Percentiles rank a stretch among this genome's conserved stretches.
Conservation (phyloP, 2,797 vertebrate genomes). For the Sciurus vulgaris region DNA sequence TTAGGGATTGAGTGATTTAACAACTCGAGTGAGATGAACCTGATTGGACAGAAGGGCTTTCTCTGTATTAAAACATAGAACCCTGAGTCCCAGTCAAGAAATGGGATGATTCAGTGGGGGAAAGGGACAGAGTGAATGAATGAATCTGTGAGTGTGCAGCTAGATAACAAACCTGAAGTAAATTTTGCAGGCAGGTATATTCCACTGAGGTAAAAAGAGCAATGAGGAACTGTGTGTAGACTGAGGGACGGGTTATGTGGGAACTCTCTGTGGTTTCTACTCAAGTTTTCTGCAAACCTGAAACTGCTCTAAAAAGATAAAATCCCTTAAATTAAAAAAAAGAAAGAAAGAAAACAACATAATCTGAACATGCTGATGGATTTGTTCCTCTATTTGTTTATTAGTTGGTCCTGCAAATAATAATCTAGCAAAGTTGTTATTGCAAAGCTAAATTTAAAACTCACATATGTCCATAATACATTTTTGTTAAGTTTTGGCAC, state of each 20-base stretch:
- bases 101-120: background rate
- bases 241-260: fast-evolving
- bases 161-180: background rate
- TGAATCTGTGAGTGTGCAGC: background rate
- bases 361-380: background rate
- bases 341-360: background rate
- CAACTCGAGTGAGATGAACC: background rate
- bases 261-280: background rate
- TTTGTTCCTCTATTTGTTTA: background rate
- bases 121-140: background rate
- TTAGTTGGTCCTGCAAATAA: background rate
- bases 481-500: background rate
- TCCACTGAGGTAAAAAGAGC: background rate
- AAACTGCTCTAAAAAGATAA: background rate
- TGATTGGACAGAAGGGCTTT: background rate
- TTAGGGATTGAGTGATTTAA: background rate
- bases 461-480: background rate
- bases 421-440: slow-evolving; percentile 21
- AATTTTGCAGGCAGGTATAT: background rate
- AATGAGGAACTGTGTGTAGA: too few species aligned
- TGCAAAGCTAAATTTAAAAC: background rate
- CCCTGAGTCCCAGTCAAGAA: background rate
- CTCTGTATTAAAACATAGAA: background rate
- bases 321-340: background rate
- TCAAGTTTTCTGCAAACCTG: slow-evolving; percentile 14